Base-by-base conservation (phyloP, 92 coral and sea anemone species). In the Anthopleura xanthogrammica region DNA sequence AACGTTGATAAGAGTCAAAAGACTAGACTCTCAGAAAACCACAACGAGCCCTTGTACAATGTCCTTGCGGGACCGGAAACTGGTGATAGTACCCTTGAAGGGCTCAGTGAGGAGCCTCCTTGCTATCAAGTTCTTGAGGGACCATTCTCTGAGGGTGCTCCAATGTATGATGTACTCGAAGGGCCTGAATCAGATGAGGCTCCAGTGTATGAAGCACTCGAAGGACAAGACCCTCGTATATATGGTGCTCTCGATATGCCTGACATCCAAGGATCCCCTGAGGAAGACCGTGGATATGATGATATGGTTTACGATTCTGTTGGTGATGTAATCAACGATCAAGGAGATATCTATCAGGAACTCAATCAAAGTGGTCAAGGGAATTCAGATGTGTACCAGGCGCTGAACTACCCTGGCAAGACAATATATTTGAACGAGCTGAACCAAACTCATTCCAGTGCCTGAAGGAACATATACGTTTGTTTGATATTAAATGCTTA, bases 291-390 rank as follows among this genome's bases (percentile, higher is more conserved):
- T 1, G 83, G 57, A 8, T 62, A 60, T 65, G 60, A 80, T 46
- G 75, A 80, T 36, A 72, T 29, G 10, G 17, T 22, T 22, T 80
- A 80, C 43, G 71, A 80, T 66, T 36, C 41, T 80, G 76, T 52
- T 80, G 83, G 83, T 65, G 83, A 20, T 13, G 75, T 65, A 23
- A 81, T 81, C 54, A 22, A 57, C 36, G 77, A 64, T 1, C n/a
- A 50, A 19, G 75, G 65, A 48, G 77, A 70, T 52, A 48, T 70
- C 43, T 81, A 81, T 54, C 84, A 75, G 56, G 54, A 75, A 75
- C 78, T 75, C 78, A 75, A 75, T 75, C 78, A 17, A 17, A 48
- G 41, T 41, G 41, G 78, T 75, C 78, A 75, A 39, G 57, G 4
- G 46, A 1, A 16, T 72, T 36, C 77, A 36, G 77, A 72, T 72